phyloP scores from a whole-genome alignment of 2,113 vertebrate genomes.

The Ceyx cyanopectus region DNA sequence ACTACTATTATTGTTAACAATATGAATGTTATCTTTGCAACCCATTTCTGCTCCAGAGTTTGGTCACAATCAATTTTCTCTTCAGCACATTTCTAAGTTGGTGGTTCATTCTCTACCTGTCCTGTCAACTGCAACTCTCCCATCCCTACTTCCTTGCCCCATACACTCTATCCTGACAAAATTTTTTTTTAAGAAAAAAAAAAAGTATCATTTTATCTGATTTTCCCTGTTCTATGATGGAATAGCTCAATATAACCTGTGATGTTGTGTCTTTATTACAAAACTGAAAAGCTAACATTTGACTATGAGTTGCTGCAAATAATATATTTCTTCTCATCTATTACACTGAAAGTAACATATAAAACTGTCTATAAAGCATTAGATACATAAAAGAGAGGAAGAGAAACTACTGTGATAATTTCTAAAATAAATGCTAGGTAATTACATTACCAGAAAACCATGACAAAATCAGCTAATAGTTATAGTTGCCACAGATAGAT shows the following conservation, averaged over 20 bases:
- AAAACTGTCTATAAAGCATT: neutral
- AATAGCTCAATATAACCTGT: neutral
- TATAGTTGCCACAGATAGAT: conserved; percentile 23
- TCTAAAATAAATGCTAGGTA: conserved; percentile 47
- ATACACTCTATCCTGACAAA: neutral
- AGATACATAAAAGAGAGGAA: conserved; percentile 8
- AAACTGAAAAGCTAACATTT: conserved; percentile 23
- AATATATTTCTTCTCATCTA: conserved; percentile 9
- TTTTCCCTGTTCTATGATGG: neutral
- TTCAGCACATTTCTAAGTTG: neutral
- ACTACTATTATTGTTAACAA: neutral
- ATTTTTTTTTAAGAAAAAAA: neutral
- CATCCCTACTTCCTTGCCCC: neutral
- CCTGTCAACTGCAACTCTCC: neutral
- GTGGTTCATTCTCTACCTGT: neutral
- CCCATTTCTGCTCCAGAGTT: neutral
- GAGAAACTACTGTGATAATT: conserved; percentile 5
- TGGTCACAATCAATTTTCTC: neutral
- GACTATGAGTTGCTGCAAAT: neutral
- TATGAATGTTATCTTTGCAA: neutral
- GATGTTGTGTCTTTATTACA: neutral
- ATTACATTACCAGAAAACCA: conserved; percentile 46
- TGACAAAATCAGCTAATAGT: conserved; percentile 45
- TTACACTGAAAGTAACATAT: conserved; percentile 28
- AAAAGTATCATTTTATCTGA: neutral